A percentile compares a stretch with the other conserved stretches of the same genome.
Conservation (phyloP, 1,140 invertebrate genomes). For the Drosophila sulfurigaster region DNA sequence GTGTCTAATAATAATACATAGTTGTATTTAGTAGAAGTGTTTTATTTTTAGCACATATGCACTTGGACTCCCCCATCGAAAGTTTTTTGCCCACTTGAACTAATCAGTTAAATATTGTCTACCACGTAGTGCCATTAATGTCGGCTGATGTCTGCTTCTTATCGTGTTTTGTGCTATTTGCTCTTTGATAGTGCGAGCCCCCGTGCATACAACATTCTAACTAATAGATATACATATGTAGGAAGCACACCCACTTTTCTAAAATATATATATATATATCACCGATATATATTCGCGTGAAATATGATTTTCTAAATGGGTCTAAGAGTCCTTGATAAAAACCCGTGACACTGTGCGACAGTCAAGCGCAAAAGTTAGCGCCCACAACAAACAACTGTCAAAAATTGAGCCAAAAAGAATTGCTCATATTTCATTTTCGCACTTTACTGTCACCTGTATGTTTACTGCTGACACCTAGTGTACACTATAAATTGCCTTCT, state of each 20-base stretch:
- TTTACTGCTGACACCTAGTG: conserved; percentile 6
- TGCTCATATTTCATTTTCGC: background rate
- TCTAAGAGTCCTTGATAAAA: conserved; percentile 19
- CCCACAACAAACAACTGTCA: background rate
- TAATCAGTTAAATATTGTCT: conserved; percentile 19
- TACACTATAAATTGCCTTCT: background rate
- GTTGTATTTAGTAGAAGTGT: conserved; percentile 1
- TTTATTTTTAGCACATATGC: conserved; percentile 21
- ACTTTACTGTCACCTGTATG: background rate
- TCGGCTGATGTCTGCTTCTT: conserved; percentile 23
- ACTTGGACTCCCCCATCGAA: conserved; percentile 3
- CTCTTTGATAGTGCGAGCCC: conserved; percentile 53
- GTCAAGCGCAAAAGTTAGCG: background rate
- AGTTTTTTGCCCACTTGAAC: conserved; percentile 17
- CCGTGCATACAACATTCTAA: conserved; percentile 2
- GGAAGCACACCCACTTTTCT: conserved; percentile 25
- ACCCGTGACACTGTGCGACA: conserved; percentile 14
- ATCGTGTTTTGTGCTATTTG: conserved; percentile 20
- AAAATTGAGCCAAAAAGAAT: too few species aligned
- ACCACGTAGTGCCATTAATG: background rate
- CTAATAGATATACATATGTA: background rate
- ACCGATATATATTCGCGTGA: background rate
- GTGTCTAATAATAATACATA: conserved; percentile 1
- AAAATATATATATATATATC: background rate
- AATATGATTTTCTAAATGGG: background rate